These are phyloP conservation scores for Microctonus brassicae DNA, from an alignment of 2,888 invertebrate genomes.

Conservation along the genomic window DNA sequence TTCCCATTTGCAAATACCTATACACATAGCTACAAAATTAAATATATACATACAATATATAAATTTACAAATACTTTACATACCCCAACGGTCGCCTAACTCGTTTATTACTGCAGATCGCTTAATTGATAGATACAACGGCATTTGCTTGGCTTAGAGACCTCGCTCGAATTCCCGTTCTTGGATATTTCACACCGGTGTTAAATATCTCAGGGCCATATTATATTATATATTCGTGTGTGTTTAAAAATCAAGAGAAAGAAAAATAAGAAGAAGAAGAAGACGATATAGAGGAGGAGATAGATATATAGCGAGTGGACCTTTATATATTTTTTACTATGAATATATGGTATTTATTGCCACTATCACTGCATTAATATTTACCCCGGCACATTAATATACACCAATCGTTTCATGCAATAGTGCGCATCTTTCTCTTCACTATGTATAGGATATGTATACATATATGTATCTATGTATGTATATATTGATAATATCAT, in stretches of 20 bases:
- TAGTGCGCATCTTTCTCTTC: conserved; percentile 2
- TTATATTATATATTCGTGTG: neutral
- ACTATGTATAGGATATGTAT: neutral
- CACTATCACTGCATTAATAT: conserved; percentile 44
- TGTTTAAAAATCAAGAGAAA: neutral
- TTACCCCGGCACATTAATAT: conserved; percentile 43
- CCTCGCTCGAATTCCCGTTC: conserved; percentile 23
- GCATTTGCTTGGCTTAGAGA: conserved; percentile 3
- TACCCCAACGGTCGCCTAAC: neutral
- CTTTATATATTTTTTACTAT: conserved; percentile 16
- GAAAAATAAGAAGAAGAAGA: neutral
- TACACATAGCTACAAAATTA: neutral
- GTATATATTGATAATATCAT: conserved; percentile 46
- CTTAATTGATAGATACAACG: conserved; percentile 38
- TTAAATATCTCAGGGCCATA: conserved; percentile 13
- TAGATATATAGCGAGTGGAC: neutral
- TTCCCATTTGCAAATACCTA: conserved; percentile 3
- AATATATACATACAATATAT: neutral
- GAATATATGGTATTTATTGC: conserved; percentile 45
- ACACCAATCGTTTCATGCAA: neutral
- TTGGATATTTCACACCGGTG: conserved; percentile 15
- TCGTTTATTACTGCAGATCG: conserved; percentile 11
- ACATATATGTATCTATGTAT: neutral
- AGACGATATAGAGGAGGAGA: neutral
- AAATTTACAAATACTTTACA: neutral